Evolutionary conservation across 2,113 vertebrate genomes (phyloP), one percentile per base, ranked within the genome.

Genomic region (Ascaphus truei): DNA sequence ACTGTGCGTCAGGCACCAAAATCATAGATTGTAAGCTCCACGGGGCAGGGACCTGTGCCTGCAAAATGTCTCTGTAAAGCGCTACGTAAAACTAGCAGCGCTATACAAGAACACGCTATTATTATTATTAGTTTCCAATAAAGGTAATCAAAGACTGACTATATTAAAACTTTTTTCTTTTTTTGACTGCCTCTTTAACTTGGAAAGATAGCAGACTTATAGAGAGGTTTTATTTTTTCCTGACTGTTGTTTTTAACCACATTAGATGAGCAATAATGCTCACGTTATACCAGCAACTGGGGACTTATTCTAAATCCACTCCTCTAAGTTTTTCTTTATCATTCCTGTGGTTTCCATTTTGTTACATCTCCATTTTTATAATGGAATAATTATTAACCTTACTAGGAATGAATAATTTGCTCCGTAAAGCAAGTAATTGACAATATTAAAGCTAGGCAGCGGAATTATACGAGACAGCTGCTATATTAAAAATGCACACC

Each of bases 341-440:
- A 10, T 77, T 80, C 75, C 79, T 87, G 85, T 84, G 85, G 85
- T 87, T 86, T 87, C 68, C 80, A 72, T 76, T 79, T 83, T 79
- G 74, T 87, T 87, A 82, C 79, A 80, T 84, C 84, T 84, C 84
- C 80, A 85, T 83, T 82, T 82, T 86, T 84, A 83, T 85, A 84
- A 83, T 87, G 82, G 82, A 86, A 83, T 85, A 86, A 81, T 85
- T 85, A 86, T 82, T 79, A 77, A 81, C 78, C 80, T 84, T 71
- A 71, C 84, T 77, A 82, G 85, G 81, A 81, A 80, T 81, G 75
- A 81, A 83, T 86, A 84, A 85, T 86, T 85, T 85, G 82, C 81
- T 83, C 60, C 78, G 81, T 83, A 76, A 80, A 83, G 79, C 74
- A 29, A 62, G 63, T 61, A 73, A 67, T 66, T 27, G 72, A 60